A percentile compares a stretch with the other conserved stretches of the same genome.
Conservation (phyloP, 1,140 invertebrate species). For the Wasmannia auropunctata region DNA sequence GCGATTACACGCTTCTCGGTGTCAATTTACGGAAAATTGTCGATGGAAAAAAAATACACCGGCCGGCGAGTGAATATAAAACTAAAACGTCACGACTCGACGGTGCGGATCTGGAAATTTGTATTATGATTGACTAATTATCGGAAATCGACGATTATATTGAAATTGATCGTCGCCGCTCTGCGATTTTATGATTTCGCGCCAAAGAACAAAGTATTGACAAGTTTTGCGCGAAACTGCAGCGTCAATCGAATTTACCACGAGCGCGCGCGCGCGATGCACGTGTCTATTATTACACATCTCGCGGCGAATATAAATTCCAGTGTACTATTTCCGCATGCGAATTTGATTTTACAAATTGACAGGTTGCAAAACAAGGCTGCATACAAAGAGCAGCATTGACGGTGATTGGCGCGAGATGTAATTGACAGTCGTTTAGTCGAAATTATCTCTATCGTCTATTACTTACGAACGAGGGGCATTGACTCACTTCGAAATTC, state of each 20-base stretch:
- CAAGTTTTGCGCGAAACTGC: background rate
- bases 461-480: background rate
- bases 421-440: background rate
- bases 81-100: background rate
- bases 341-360: slow-evolving; percentile 21
- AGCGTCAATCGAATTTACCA: background rate
- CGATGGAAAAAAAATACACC: background rate
- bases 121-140: slow-evolving; percentile 24
- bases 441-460: background rate
- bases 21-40: slow-evolving; percentile 19
- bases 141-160: slow-evolving; percentile 9
- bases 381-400: background rate
- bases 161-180: background rate
- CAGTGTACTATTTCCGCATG: background rate
- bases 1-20: background rate
- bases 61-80: background rate
- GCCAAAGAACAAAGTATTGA: background rate
- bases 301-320: slow-evolving; percentile 17
- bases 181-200: background rate
- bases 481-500: background rate
- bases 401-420: background rate
- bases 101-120: background rate
- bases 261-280: background rate
- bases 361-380: background rate
- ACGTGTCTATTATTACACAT: slow-evolving; percentile 5